Percentiles rank a stretch among this genome's conserved stretches.
These are phyloP conservation scores for Hylyphantes graminicola DNA, from an alignment of 1,140 invertebrate species.

Conservation along the genomic window DNA sequence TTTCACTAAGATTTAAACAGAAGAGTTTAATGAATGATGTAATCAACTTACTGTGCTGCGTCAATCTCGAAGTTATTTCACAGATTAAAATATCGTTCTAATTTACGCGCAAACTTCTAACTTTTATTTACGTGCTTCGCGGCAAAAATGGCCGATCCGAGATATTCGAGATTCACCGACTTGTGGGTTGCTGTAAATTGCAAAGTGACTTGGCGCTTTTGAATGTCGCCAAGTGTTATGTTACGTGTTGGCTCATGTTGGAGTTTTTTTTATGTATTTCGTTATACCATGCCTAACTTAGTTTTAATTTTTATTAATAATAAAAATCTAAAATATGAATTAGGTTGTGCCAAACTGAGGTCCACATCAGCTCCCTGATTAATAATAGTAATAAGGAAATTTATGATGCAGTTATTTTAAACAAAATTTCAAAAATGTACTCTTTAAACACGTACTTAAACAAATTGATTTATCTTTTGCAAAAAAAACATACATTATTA, in stretches of 20 bases:
- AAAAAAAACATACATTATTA: no score
- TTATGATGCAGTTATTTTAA: no score
- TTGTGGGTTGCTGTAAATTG: slow-evolving; percentile 1
- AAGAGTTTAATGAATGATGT: not conserved
- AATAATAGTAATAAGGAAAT: no score
- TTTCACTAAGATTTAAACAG: not conserved
- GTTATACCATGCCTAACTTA: not conserved
- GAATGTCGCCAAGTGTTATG: not conserved
- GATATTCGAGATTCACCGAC: slow-evolving; percentile 24
- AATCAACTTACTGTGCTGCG: slow-evolving; percentile 14
- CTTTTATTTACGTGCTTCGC: not conserved
- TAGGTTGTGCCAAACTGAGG: not conserved
- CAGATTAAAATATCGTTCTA: not conserved
- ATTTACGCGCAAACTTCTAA: not conserved
- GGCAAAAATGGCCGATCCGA: slow-evolving; percentile 44
- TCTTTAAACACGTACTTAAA: no score
- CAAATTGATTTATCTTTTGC: no score
- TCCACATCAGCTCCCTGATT: no score
- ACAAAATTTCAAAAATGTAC: no score
- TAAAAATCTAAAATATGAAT: not conserved
- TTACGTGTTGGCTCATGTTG: not conserved
- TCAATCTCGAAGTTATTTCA: not conserved
- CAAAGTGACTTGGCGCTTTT: not conserved
- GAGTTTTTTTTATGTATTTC: not conserved
- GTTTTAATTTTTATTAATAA: not conserved